Percentiles rank a stretch among this genome's conserved stretches.
phyloP scores from a whole-genome alignment of 2,888 invertebrate genomes.

The Caenorhabditis uteleia region DNA sequence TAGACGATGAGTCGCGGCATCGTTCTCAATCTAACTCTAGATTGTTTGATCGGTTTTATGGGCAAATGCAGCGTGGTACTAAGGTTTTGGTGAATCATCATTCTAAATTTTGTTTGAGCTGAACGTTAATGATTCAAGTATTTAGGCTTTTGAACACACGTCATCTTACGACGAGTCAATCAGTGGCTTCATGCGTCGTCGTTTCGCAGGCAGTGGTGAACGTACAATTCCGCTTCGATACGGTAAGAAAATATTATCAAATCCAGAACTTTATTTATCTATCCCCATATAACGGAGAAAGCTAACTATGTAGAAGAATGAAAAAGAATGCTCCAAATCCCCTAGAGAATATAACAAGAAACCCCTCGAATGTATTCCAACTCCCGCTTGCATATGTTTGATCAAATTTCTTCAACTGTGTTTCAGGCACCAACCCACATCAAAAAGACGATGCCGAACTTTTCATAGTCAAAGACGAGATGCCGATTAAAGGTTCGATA shows the following conservation, averaged over 20 bases:
- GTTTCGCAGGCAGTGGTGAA: conserved; percentile 77
- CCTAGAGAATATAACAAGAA: too few relatives aligned
- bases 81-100: conserved; percentile 13
- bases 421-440: conserved; percentile 89
- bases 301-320: too few relatives aligned
- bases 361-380: too few relatives aligned
- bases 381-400: too few relatives aligned
- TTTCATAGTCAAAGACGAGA: conserved; percentile 70
- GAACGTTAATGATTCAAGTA: neutral
- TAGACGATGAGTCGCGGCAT: conserved; percentile 45
- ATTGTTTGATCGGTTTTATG: conserved; percentile 51
- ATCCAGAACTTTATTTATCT: neutral
- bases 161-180: conserved; percentile 92
- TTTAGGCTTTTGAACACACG: conserved; percentile 93
- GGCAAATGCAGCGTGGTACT: conserved; percentile 31
- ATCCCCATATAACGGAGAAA: too few relatives aligned
- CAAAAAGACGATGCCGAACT: conserved; percentile 74
- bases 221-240: conserved; percentile 74
- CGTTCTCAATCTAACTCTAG: conserved; percentile 54
- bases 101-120: neutral
- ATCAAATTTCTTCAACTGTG: too few relatives aligned
- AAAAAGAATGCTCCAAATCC: too few relatives aligned
- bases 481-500: conserved; percentile 79
- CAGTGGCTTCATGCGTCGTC: conserved; percentile 90
- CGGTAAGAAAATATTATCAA: conserved; percentile 71